Evolutionary conservation across 2,888 invertebrate genomes (phyloP).

Genomic region (Arge pagana): DNA sequence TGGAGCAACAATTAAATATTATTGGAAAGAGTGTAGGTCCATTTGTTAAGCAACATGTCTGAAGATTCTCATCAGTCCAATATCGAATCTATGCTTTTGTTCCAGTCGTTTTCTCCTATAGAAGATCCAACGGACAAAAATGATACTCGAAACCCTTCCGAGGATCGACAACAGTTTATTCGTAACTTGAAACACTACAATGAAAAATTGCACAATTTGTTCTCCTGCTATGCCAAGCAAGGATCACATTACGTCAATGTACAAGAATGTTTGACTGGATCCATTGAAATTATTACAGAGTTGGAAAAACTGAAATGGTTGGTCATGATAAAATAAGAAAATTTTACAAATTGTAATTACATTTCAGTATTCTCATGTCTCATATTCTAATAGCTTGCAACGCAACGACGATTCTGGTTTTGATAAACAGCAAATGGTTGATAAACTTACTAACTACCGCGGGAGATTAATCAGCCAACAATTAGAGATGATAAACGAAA

Average conservation of each 20-base stretch:
- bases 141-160: constrained; percentile 1
- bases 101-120: constrained; percentile 14
- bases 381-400: no score
- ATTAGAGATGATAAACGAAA: constrained; percentile 36
- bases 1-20: constrained; percentile 14
- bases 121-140: constrained; percentile 2
- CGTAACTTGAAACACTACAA: constrained; percentile 39
- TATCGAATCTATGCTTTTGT: background rate
- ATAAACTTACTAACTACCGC: constrained; percentile 33
- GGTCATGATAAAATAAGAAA: background rate
- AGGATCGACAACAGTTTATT: constrained; percentile 29
- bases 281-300: constrained; percentile 35
- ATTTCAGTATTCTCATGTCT: no score
- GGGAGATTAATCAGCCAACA: constrained; percentile 36
- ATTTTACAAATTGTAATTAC: no score
- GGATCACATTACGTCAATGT: constrained; percentile 35
- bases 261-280: constrained; percentile 39
- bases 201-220: constrained; percentile 35
- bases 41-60: no score
- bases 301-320: constrained; percentile 22
- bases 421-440: constrained; percentile 3
- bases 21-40: constrained; percentile 8
- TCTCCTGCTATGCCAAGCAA: constrained; percentile 37
- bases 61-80: background rate
- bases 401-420: background rate